Percentiles rank a stretch among this genome's conserved stretches.
phyloP scores from a whole-genome alignment of 2,888 invertebrate species.

The Hartigia nigra region DNA sequence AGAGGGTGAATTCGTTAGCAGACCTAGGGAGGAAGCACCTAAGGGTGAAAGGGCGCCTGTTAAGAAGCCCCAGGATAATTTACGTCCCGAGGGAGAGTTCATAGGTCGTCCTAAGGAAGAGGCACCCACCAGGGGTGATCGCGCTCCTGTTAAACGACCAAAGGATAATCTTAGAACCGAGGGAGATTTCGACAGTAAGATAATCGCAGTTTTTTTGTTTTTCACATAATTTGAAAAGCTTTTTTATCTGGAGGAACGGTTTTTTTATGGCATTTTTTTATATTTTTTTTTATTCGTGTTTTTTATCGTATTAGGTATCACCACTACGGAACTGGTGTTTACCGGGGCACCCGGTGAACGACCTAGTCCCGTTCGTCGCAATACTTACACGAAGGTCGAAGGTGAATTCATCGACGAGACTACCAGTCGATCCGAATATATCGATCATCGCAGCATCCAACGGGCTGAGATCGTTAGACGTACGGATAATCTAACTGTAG shows the following conservation, averaged over 20 bases:
- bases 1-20: conserved; percentile 70
- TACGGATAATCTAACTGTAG: conserved; percentile 75
- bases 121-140: conserved; percentile 65
- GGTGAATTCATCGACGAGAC: conserved; percentile 80
- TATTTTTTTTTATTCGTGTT: too few species aligned
- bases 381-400: conserved; percentile 83
- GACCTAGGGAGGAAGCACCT: conserved; percentile 65
- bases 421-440: conserved; percentile 75
- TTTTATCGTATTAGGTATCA: conserved; percentile 69
- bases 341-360: conserved; percentile 76
- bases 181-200: conserved; percentile 65
- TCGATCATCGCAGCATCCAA: conserved; percentile 73
- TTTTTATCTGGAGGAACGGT: too few species aligned
- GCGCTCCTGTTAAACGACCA: conserved; percentile 60
- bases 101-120: conserved; percentile 68
- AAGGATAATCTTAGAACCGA: conserved; percentile 65
- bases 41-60: conserved; percentile 61
- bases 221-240: too few species aligned
- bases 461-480: conserved; percentile 72
- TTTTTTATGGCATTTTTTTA: too few species aligned
- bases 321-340: conserved; percentile 77
- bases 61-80: conserved; percentile 72
- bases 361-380: conserved; percentile 75
- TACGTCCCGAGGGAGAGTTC: conserved; percentile 77
- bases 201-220: too few species aligned